These are phyloP conservation scores for Diachrysia chrysitis DNA, from an alignment of 2,888 invertebrate genomes.

Conservation along the genomic window DNA sequence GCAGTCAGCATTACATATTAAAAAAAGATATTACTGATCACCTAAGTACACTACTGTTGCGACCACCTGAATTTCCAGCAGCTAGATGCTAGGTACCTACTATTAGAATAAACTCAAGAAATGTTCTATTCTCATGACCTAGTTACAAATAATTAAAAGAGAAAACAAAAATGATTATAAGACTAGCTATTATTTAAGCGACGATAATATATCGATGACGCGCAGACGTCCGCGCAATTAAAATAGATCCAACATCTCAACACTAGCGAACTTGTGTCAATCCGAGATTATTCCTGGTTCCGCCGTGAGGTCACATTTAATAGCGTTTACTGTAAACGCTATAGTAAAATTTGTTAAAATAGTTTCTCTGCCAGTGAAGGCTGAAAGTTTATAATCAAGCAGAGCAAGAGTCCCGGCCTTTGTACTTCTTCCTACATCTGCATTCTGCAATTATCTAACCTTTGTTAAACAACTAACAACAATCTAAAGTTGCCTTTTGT, in stretches of 20 bases:
- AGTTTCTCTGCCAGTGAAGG: neutral
- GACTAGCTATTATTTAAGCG: constrained; percentile 64
- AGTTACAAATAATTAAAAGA: constrained; percentile 15
- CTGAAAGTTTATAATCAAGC: neutral
- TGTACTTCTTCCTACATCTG: no score
- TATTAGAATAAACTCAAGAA: neutral
- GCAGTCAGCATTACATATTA: no score
- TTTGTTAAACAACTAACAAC: no score
- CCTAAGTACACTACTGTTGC: no score
- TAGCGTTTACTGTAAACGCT: constrained; percentile 37
- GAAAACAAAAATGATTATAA: constrained; percentile 42
- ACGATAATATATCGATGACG: constrained; percentile 68
- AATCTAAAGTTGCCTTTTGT: neutral
- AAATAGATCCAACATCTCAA: constrained; percentile 72
- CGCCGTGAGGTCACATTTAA: constrained; percentile 64
- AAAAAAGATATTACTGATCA: no score
- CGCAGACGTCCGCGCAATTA: constrained; percentile 64
- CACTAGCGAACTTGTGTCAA: constrained; percentile 68
- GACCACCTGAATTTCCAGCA: no score
- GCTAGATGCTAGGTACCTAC: no score
- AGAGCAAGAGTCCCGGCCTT: neutral
- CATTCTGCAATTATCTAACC: no score
- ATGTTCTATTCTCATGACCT: neutral
- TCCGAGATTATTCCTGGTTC: constrained; percentile 67
- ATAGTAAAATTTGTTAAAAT: neutral